Conservation (phyloP, 2,888 invertebrate genomes). For the Eristalis tenax region DNA sequence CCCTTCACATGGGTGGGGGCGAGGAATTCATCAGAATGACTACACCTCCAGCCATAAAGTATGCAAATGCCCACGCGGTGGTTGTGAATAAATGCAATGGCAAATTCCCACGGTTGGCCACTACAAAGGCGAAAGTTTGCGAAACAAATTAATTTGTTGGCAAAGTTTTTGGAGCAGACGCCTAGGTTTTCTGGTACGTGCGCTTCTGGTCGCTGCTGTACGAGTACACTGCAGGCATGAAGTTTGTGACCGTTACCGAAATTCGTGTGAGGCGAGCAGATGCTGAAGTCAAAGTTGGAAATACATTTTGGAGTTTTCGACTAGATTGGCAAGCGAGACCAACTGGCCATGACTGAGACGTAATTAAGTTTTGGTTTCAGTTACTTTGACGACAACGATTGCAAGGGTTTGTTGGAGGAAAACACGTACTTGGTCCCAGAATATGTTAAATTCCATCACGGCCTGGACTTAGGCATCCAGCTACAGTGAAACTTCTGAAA, state of each 20-base stretch:
- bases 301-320: neutral
- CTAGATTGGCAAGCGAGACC: neutral
- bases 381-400: too few relatives aligned
- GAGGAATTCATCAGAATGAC: neutral
- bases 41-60: neutral
- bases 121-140: slow-evolving; percentile 39
- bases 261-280: neutral
- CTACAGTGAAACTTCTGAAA: too few relatives aligned
- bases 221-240: neutral
- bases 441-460: too few relatives aligned
- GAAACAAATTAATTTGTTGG: slow-evolving; percentile 47
- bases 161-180: slow-evolving; percentile 31
- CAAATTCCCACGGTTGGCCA: slow-evolving; percentile 33
- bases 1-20: neutral
- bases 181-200: slow-evolving; percentile 7
- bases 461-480: too few relatives aligned
- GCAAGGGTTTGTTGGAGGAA: too few relatives aligned
- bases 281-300: neutral
- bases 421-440: too few relatives aligned
- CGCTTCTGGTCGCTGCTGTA: neutral
- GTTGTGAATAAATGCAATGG: slow-evolving; percentile 33
- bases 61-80: slow-evolving; percentile 6
- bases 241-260: neutral
- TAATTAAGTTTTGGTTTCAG: neutral
- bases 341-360: neutral